phyloP scores from a whole-genome alignment of 1,140 invertebrate species.

The Spodoptera frugiperda region DNA sequence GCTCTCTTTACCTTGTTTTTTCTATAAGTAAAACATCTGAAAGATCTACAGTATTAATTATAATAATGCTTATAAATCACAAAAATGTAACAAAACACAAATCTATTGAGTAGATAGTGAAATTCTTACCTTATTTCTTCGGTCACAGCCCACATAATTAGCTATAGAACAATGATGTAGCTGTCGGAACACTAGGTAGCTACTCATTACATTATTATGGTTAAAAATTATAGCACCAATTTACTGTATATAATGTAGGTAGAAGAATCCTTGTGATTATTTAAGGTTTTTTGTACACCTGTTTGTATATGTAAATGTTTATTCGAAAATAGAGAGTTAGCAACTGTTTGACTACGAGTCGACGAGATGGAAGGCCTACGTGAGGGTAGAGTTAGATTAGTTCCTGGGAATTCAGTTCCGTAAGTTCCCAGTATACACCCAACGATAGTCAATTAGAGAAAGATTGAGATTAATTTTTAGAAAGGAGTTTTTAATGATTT shows the following conservation, averaged over 20 bases:
- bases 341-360: conserved; percentile 66
- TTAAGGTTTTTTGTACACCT: conserved; percentile 78
- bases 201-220: conserved; percentile 33
- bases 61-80: background rate
- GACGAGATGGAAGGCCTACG: conserved; percentile 67
- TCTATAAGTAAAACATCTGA: background rate
- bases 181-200: conserved; percentile 9
- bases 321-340: conserved; percentile 75
- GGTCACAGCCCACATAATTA: conserved; percentile 25
- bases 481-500: conserved; percentile 65
- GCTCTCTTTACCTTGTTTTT: background rate
- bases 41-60: conserved; percentile 1
- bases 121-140: background rate
- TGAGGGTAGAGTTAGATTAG: conserved; percentile 72
- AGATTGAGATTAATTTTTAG: conserved; percentile 76
- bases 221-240: conserved; percentile 57
- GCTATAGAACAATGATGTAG: background rate
- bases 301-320: conserved; percentile 84
- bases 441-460: conserved; percentile 85
- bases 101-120: background rate
- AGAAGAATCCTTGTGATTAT: conserved; percentile 68
- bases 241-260: conserved; percentile 53
- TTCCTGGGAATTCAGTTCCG: conserved; percentile 62
- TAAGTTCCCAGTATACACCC: conserved; percentile 79
- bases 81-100: background rate